A percentile compares a stretch with the other conserved stretches of the same genome.
These are phyloP conservation scores for Panthera tigris DNA, from an alignment of 2,113 vertebrate species.

Conservation along the genomic window DNA sequence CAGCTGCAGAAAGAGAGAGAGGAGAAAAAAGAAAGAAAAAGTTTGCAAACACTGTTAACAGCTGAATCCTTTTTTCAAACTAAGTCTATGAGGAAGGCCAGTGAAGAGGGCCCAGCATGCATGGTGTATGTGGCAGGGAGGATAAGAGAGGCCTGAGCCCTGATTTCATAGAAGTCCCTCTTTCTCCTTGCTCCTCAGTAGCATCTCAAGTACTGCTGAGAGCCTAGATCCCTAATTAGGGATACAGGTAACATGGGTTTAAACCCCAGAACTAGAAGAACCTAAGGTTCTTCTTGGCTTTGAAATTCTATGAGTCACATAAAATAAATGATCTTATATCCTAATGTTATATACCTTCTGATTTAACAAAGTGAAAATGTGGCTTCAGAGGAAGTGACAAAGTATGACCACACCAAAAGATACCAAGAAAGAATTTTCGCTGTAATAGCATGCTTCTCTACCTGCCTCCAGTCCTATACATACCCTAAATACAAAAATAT, in stretches of 20 bases:
- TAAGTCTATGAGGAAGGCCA: background rate
- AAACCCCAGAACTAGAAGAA: background rate
- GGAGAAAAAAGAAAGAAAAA: background rate
- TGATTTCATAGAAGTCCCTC: background rate
- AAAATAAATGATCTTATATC: slow-evolving; percentile 8
- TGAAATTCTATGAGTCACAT: slow-evolving; percentile 27
- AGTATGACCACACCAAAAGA: background rate
- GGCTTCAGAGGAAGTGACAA: background rate
- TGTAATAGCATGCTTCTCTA: background rate
- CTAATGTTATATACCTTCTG: background rate
- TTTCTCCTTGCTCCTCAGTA: background rate
- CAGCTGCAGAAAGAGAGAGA: background rate
- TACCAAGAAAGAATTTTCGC: background rate
- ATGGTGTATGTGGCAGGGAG: background rate
- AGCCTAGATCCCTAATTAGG: background rate
- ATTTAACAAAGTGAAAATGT: slow-evolving; percentile 50
- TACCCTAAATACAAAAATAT: background rate
- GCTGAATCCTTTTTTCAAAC: background rate
- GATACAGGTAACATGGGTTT: background rate
- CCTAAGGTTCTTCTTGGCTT: slow-evolving; percentile 23
- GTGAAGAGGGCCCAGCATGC: background rate
- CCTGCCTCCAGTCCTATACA: background rate
- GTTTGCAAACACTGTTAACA: background rate
- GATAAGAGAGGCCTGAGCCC: background rate
- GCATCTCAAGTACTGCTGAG: background rate